These are phyloP conservation scores for Sylvia atricapilla DNA, from an alignment of 2,113 vertebrate genomes.

Conservation along the genomic window DNA sequence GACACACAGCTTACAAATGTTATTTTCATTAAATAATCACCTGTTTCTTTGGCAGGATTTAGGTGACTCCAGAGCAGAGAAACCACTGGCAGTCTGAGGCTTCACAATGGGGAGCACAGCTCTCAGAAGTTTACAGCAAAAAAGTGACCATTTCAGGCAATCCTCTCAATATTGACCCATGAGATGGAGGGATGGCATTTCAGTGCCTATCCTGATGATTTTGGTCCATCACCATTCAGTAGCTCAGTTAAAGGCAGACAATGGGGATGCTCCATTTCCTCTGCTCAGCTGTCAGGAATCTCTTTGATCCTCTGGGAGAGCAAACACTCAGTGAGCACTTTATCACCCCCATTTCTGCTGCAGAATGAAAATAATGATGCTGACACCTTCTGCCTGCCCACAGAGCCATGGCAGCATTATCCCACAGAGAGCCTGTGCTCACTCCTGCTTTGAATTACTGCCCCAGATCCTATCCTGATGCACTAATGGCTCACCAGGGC, in stretches of 20 bases:
- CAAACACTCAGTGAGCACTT: not conserved
- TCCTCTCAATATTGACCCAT: not conserved
- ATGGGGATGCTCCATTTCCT: not conserved
- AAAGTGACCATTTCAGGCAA: not conserved
- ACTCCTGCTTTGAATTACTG: not conserved
- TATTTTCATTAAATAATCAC: not conserved
- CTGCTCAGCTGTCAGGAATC: conserved; percentile 5
- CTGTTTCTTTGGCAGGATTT: not conserved
- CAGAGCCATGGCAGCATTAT: not conserved
- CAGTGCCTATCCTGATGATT: not conserved
- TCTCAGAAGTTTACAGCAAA: not conserved
- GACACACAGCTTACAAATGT: not conserved
- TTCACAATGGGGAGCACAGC: not conserved
- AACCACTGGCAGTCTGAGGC: not conserved
- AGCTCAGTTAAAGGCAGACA: not conserved
- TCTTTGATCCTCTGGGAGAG: conserved; percentile 18
- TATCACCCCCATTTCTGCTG: not conserved
- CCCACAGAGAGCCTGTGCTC: not conserved
- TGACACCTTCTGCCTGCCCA: conserved; percentile 25
- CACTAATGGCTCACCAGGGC: not conserved
- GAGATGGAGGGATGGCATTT: not conserved
- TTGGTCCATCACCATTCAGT: not conserved
- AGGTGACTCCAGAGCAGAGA: not conserved
- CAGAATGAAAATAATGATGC: not conserved
- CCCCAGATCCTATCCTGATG: not conserved